Conservation (phyloP, 2,888 invertebrate genomes). For the Chirona hameri region DNA sequence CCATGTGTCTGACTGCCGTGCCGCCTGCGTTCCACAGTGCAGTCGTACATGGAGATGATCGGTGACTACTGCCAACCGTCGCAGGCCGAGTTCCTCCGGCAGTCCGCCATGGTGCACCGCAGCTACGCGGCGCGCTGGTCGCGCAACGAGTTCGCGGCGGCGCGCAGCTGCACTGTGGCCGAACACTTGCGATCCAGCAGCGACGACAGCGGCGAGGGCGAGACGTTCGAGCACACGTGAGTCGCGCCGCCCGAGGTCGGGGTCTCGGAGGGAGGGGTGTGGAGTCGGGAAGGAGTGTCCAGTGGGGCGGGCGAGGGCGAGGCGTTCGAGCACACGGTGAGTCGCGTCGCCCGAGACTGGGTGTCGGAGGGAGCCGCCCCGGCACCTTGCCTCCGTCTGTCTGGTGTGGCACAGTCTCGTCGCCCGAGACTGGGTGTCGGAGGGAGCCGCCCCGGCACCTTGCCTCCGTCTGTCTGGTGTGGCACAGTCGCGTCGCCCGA, state of each 20-base stretch:
- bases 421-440: too few species aligned
- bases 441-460: too few species aligned
- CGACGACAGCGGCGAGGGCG: slow-evolving; percentile 22
- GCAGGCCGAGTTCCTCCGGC: slow-evolving; percentile 5
- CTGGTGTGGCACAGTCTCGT: too few species aligned
- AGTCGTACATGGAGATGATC: slow-evolving; percentile 95
- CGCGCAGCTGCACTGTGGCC: slow-evolving; percentile 22
- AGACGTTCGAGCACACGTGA: slow-evolving; percentile 10
- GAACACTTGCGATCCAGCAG: slow-evolving; percentile 5
- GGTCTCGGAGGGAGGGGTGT: too few species aligned
- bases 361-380: too few species aligned
- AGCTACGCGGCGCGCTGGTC: slow-evolving; percentile 27
- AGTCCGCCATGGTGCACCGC: not conserved
- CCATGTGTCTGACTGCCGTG: not conserved
- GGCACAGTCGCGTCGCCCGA: too few species aligned
- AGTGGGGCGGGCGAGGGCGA: too few species aligned
- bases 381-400: too few species aligned
- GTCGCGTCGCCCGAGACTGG: too few species aligned
- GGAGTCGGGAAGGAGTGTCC: too few species aligned
- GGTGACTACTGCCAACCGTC: slow-evolving; percentile 58
- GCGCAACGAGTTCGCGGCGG: not conserved
- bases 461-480: too few species aligned
- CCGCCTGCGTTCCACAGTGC: slow-evolving; percentile 53
- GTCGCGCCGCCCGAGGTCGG: not conserved
- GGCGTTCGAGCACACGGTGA: too few species aligned